Percentiles rank a stretch among this genome's conserved stretches.
phyloP scores from a whole-genome alignment of 2,113 vertebrate genomes.

The Tretioscincus oriximinensis region DNA sequence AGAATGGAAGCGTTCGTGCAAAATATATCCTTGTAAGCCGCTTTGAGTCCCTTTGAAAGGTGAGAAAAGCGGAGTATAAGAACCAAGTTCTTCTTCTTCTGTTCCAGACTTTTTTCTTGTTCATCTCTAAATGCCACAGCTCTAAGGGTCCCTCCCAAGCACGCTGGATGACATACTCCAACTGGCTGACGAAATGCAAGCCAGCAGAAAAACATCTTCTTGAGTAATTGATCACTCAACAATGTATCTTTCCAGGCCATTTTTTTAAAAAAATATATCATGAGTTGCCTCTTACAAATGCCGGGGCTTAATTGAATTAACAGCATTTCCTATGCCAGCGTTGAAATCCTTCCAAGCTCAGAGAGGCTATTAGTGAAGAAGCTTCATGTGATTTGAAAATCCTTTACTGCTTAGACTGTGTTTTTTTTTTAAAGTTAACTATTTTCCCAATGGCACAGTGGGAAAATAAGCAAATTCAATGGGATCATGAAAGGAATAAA shows the following conservation, averaged over 20 bases:
- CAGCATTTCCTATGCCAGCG: constrained; percentile 32
- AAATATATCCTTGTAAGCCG: too few relatives aligned
- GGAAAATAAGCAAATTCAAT: too few relatives aligned
- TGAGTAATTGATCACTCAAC: background rate
- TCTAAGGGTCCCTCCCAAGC: background rate
- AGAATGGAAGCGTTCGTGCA: too few relatives aligned
- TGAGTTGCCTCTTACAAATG: constrained; percentile 25
- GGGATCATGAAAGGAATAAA: too few relatives aligned
- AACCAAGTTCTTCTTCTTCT: too few relatives aligned
- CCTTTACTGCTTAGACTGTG: background rate
- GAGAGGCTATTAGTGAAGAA: constrained; percentile 12
- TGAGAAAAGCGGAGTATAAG: too few relatives aligned
- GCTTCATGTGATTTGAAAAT: background rate
- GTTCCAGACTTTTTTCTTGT: too few relatives aligned
- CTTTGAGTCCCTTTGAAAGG: too few relatives aligned
- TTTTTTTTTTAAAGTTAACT: background rate
- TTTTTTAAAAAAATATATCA: constrained; percentile 38
- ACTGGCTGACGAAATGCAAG: background rate
- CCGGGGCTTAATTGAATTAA: constrained; percentile 51
- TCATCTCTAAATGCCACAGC: too few relatives aligned
- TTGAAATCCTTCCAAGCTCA: constrained; percentile 4
- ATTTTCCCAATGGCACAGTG: too few relatives aligned
- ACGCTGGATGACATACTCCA: background rate
- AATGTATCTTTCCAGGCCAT: constrained; percentile 14
- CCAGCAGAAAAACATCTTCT: background rate